Evolutionary conservation across 2,797 vertebrate genomes (phyloP).

Genomic region (Pangasius macronema): DNA sequence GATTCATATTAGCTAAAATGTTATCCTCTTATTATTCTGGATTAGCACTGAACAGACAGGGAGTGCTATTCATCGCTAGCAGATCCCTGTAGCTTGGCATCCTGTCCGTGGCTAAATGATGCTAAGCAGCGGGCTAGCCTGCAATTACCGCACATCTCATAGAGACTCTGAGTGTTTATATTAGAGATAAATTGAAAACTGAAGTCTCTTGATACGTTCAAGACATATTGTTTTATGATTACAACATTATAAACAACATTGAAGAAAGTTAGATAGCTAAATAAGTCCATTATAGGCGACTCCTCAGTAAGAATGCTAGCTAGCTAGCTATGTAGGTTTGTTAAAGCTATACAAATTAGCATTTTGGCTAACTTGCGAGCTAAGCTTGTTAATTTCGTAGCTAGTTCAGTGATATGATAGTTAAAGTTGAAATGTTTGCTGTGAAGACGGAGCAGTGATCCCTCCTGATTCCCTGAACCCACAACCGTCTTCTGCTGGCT

Average conservation of each 20-base stretch:
- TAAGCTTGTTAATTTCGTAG: too few relatives aligned
- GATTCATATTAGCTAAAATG: background rate
- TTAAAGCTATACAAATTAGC: too few relatives aligned
- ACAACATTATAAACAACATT: background rate
- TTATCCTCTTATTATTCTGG: background rate
- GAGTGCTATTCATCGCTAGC: background rate
- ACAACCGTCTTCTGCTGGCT: too few relatives aligned
- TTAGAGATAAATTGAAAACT: too few relatives aligned
- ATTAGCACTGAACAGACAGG: background rate
- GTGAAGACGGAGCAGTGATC: too few relatives aligned
- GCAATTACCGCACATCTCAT: background rate
- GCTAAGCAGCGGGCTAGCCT: background rate
- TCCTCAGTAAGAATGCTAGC: background rate
- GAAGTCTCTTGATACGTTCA: too few relatives aligned
- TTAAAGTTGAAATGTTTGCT: too few relatives aligned
- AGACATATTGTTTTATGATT: background rate
- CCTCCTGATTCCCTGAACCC: too few relatives aligned
- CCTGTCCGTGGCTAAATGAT: background rate
- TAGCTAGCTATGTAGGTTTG: background rate
- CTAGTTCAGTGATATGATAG: too few relatives aligned
- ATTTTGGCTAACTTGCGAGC: too few relatives aligned
- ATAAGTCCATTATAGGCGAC: background rate
- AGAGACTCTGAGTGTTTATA: too few relatives aligned
- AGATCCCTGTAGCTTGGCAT: background rate
- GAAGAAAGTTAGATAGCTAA: background rate